Evolutionary conservation across 35 echinoderm and acorn worm genomes (phyloP).

Genomic region (Strongylocentrotus purpuratus): DNA sequence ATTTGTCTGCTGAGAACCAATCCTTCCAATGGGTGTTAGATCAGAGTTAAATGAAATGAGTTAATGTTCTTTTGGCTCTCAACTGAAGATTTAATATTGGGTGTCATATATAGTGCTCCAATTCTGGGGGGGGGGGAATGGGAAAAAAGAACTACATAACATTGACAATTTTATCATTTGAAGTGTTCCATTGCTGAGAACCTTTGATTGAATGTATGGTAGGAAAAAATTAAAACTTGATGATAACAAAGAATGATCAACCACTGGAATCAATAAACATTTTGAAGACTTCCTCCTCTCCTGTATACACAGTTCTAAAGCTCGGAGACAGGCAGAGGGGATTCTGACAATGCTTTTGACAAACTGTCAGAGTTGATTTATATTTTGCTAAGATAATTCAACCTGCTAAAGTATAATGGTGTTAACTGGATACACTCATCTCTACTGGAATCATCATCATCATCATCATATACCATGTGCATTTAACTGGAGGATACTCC

Average conservation of each 20-base stretch:
- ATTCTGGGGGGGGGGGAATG: no score
- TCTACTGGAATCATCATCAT: background rate
- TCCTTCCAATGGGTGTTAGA: no score
- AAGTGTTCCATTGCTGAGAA: no score
- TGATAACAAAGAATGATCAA: background rate
- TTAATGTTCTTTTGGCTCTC: no score
- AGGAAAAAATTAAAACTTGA: no score
- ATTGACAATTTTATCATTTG: no score
- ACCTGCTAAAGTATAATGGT: background rate
- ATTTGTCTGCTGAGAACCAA: no score
- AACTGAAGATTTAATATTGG: no score
- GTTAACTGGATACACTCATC: background rate
- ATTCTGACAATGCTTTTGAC: background rate
- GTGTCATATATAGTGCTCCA: no score
- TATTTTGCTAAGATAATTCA: constrained; percentile 12
- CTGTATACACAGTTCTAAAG: background rate
- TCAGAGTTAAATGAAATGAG: no score
- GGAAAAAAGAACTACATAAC: no score
- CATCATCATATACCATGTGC: background rate
- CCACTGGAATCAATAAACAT: background rate
- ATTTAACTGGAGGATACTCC: background rate
- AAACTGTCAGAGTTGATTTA: constrained; percentile 12
- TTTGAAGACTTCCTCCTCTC: background rate
- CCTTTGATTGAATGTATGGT: no score
- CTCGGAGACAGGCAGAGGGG: background rate